Evolutionary conservation across 2,888 invertebrate species (phyloP), one percentile per base, ranked within the genome.

Genomic region (Perizoma affinitatum): DNA sequence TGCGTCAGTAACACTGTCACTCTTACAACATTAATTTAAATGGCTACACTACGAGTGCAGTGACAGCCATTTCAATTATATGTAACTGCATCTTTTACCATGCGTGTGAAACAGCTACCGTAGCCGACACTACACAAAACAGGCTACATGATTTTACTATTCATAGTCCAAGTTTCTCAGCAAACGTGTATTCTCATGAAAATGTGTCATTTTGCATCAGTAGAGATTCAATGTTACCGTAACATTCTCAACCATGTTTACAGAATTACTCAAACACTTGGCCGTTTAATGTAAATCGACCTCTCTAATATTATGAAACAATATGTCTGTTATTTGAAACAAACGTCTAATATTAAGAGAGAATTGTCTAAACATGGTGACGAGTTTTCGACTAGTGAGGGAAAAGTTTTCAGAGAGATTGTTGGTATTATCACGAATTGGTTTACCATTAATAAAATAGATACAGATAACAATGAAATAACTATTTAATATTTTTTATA

Each of bases 271-370:
- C 75, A 82, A 82, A 82, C 82, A 75, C 78, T 78, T 72, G 66
- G 69, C 54, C 51, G 75, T 78, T 77, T 84, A 81, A 80, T 86
- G 83, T 85, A 83, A 86, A 86, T 86, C 61, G 73, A 72, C 70
- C 63, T 62, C 55, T 74, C 72, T 74, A 72, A 77, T 88, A 82
- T 88, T 88, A 88, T 88, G 85, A 87, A 87, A 88, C 87, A 69
- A 74, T 63, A 76, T 76, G 73, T 58, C 68, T 74, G 78, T 81
- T 86, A 86, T 84, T 85, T 83, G 83, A 84, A 82, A 84, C 84
- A 82, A n/a, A 65, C 80, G 81, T 79, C 86, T 84, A 86, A 86
- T 82, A 78, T 75, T 70, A 71, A 76, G 80, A 78, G 77, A 79
- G 80, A 80, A 75, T 51, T 70, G 71, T 69, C 73, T 72, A 75